These are phyloP conservation scores for Holacanthella duospinosa DNA, from an alignment of 2,888 invertebrate species.

Conservation along the genomic window DNA sequence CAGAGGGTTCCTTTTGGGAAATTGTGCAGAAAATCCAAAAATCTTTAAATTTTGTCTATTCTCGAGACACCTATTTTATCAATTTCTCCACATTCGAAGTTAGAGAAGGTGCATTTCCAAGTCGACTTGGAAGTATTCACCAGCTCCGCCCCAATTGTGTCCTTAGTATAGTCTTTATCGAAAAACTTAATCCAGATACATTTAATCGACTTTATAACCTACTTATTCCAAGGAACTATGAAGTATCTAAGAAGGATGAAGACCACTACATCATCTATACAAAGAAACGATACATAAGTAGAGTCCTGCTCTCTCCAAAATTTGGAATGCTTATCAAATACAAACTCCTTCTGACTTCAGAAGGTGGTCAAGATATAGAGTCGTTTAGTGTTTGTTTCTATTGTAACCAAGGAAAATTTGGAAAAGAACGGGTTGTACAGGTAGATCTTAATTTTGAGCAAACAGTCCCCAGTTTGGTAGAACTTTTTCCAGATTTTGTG, in stretches of 20 bases:
- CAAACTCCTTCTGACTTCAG: not conserved
- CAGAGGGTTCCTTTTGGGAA: not conserved
- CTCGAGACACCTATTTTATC: not conserved
- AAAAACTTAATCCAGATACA: not conserved
- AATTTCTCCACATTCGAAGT: not conserved
- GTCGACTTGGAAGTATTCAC: not conserved
- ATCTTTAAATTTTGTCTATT: not conserved
- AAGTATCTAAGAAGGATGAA: slow-evolving; percentile 4
- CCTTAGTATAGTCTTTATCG: not conserved
- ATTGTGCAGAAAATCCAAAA: not conserved
- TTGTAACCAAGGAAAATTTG: not conserved
- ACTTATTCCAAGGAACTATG: not conserved
- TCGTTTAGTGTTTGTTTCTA: not conserved
- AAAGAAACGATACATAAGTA: too few relatives aligned
- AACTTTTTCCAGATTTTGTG: not conserved
- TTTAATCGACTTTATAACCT: not conserved
- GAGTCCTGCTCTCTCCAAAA: not conserved
- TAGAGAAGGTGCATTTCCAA: not conserved
- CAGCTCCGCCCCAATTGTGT: not conserved
- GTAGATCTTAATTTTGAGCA: not conserved
- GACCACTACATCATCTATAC: not conserved
- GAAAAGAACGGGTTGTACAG: slow-evolving; percentile 1
- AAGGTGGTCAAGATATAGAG: not conserved
- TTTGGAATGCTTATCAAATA: not conserved
- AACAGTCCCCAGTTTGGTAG: not conserved